Evolutionary conservation across 2,113 vertebrate genomes (phyloP).

Genomic region (Cryptotis parvus): DNA sequence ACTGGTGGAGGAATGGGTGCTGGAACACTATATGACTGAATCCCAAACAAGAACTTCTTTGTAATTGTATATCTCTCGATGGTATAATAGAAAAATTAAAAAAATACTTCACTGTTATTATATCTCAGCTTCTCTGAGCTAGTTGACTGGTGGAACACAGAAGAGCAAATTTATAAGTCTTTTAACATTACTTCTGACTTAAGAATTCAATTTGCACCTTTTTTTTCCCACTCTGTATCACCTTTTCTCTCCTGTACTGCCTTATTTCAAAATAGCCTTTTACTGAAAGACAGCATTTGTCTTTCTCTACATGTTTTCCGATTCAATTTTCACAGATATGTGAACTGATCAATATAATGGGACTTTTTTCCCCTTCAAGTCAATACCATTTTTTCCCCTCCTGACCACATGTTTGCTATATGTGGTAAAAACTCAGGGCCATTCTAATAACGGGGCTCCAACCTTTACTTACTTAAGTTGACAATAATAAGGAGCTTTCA

Average conservation of each 20-base stretch:
- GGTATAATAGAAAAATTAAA: too few relatives aligned
- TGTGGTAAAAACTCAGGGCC: background rate
- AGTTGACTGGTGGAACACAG: background rate
- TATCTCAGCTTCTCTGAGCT: too few relatives aligned
- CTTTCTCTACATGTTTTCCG: background rate
- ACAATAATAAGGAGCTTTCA: background rate
- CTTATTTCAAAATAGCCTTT: background rate
- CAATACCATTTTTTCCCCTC: background rate
- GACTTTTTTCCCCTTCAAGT: background rate
- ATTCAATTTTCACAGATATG: slow-evolving; percentile 6
- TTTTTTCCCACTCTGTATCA: background rate
- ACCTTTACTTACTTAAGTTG: rapidly evolving
- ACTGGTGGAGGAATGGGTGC: too few relatives aligned
- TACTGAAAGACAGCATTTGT: background rate
- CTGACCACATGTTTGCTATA: background rate
- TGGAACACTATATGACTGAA: too few relatives aligned
- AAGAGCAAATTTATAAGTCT: background rate
- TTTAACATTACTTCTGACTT: background rate
- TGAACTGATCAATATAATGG: background rate
- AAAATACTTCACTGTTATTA: too few relatives aligned
- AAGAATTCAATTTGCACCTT: background rate
- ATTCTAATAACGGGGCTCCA: background rate
- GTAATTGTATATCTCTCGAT: too few relatives aligned
- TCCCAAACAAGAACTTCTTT: too few relatives aligned
- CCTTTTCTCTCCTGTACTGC: background rate